A percentile compares a stretch with the other conserved stretches of the same genome.
phyloP scores from a whole-genome alignment of 2,113 vertebrate species.

The Ictalurus punctatus region DNA sequence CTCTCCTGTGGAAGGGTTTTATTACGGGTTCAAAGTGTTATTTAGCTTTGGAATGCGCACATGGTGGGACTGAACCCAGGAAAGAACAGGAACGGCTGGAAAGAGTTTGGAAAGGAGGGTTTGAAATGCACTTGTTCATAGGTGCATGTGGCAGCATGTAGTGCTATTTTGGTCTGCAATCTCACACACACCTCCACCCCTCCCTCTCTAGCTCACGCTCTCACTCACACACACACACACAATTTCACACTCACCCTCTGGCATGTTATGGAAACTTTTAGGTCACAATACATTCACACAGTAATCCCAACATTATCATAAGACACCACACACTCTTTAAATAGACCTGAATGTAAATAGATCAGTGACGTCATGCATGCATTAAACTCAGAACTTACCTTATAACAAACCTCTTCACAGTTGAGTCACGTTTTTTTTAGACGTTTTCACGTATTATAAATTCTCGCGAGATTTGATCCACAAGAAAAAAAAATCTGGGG shows the following conservation, averaged over 20 bases:
- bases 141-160: background rate
- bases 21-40: constrained; percentile 20
- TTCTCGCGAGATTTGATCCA: background rate
- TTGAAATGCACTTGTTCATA: background rate
- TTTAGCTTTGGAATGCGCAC: background rate
- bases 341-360: background rate
- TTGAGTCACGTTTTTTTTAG: background rate
- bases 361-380: constrained; percentile 1
- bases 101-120: background rate
- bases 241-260: background rate
- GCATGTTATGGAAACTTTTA: background rate
- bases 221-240: background rate
- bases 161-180: background rate
- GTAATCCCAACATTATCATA: background rate
- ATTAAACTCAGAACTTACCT: background rate
- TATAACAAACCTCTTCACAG: background rate
- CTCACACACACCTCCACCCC: too few relatives aligned
- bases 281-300: background rate
- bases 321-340: background rate
- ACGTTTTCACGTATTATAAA: background rate
- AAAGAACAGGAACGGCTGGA: background rate
- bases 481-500: background rate
- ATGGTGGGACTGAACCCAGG: background rate
- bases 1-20: background rate
- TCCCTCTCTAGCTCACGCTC: background rate